Evolutionary conservation across 2,888 invertebrate genomes (phyloP).

Genomic region (Zaprionus obscuricornis): DNA sequence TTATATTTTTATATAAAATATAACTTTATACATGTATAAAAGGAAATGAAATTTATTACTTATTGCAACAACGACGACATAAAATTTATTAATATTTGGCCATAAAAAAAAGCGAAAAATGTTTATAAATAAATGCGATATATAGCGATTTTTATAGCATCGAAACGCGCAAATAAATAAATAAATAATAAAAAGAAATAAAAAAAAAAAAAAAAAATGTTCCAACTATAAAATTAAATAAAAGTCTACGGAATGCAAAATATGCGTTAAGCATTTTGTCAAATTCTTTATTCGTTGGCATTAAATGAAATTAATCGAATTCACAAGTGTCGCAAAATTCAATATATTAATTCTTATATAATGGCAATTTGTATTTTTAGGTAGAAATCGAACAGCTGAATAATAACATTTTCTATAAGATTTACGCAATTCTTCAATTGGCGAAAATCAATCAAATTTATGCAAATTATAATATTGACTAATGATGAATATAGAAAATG

Average conservation of each 20-base stretch:
- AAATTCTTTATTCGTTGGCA: constrained; percentile 27
- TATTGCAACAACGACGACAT: constrained; percentile 59
- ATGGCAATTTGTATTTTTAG: too few species aligned
- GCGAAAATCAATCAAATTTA: constrained; percentile 74
- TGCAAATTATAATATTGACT: constrained; percentile 19
- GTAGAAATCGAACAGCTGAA: too few species aligned
- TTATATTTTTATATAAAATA: constrained; percentile 26
- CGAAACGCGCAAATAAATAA: constrained; percentile 16
- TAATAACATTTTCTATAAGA: too few species aligned
- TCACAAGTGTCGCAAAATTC: constrained; percentile 18
- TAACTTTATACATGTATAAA: constrained; percentile 9
- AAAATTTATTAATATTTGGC: constrained; percentile 70
- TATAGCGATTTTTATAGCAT: constrained; percentile 53
- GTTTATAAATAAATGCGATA: constrained; percentile 62
- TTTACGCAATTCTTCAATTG: constrained; percentile 62
- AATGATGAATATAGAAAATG: not conserved
- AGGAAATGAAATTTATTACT: constrained; percentile 72
- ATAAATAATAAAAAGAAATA: not conserved
- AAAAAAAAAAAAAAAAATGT: constrained; percentile 15
- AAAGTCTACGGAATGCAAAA: constrained; percentile 53
- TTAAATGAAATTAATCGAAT: constrained; percentile 39
- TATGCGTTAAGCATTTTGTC: constrained; percentile 60
- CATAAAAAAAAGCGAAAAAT: constrained; percentile 51
- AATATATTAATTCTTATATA: not conserved
- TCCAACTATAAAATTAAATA: constrained; percentile 48